phyloP scores from a whole-genome alignment of 2,797 vertebrate genomes.

The Pangasius macronema region DNA sequence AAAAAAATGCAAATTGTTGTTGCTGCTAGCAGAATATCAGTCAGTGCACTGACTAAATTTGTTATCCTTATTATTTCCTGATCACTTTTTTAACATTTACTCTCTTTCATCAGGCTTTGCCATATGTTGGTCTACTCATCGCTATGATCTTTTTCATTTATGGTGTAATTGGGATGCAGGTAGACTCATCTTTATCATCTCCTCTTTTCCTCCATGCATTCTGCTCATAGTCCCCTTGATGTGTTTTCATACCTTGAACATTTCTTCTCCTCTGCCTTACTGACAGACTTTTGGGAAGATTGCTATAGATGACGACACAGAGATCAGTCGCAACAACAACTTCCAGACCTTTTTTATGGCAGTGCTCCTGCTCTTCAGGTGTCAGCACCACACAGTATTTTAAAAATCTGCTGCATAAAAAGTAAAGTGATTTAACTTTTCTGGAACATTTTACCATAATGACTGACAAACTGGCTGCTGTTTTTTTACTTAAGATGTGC shows the following conservation, averaged over 20 bases:
- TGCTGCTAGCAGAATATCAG: background rate
- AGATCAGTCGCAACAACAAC: conserved; percentile 98
- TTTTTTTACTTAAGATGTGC: conserved; percentile 82
- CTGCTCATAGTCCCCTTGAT: background rate
- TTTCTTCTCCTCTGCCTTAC: background rate
- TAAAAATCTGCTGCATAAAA: background rate
- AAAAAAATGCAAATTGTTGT: background rate
- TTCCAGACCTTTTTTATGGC: conserved; percentile 98
- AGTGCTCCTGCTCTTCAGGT: conserved; percentile 95
- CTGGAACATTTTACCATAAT: background rate
- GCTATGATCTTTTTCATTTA: conserved; percentile 99
- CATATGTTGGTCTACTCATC: conserved; percentile 94
- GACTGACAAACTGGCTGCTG: background rate
- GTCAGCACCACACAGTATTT: background rate
- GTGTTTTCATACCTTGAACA: background rate
- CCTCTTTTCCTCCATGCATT: background rate
- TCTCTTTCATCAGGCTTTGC: conserved; percentile 80
- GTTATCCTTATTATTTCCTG: background rate
- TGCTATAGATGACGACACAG: conserved; percentile 89
- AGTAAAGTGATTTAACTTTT: too few species aligned
- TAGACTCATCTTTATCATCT: conserved; percentile 53
- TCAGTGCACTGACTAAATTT: background rate
- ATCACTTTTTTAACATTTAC: background rate
- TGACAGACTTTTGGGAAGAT: conserved; percentile 93
- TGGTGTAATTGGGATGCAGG: conserved; percentile 98